phyloP scores from a whole-genome alignment of 2,888 invertebrate genomes.

The Patella pellucida region DNA sequence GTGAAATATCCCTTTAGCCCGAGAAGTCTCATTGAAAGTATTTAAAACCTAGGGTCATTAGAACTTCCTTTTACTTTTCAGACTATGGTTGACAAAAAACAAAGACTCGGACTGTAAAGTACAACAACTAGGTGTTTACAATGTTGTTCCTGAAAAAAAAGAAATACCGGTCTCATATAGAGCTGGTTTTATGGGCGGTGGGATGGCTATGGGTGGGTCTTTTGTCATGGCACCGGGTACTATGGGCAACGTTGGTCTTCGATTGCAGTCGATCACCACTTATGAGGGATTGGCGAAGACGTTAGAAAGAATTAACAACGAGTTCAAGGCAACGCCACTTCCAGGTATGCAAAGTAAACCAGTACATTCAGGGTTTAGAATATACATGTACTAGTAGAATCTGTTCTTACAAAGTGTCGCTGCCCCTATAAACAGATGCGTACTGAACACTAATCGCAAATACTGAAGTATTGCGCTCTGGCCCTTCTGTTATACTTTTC shows the following conservation, averaged over 20 bases:
- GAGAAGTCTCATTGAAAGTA: no score
- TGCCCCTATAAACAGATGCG: no score
- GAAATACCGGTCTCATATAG: conserved; percentile 17
- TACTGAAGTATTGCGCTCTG: background rate
- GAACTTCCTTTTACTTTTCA: background rate
- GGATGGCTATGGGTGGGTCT: conserved; percentile 1
- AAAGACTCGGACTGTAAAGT: conserved; percentile 27
- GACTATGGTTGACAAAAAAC: conserved; percentile 51
- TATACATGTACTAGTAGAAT: no score
- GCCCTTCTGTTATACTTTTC: no score
- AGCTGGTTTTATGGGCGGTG: background rate
- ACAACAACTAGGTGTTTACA: conserved; percentile 49
- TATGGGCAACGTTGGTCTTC: background rate
- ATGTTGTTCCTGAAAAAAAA: conserved; percentile 42
- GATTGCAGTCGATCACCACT: conserved; percentile 23
- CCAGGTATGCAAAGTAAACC: conserved; percentile 37
- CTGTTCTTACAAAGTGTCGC: no score
- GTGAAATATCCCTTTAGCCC: no score
- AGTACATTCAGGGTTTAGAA: no score
- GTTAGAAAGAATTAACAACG: conserved; percentile 40
- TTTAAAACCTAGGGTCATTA: no score
- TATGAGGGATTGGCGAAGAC: conserved; percentile 44
- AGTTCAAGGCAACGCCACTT: conserved; percentile 38
- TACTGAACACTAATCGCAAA: no score
- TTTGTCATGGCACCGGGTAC: conserved; percentile 9